Evolutionary conservation across 2,797 vertebrate genomes (phyloP), one percentile per base, ranked within the genome.

Genomic region (Tragelaphus oryx): DNA sequence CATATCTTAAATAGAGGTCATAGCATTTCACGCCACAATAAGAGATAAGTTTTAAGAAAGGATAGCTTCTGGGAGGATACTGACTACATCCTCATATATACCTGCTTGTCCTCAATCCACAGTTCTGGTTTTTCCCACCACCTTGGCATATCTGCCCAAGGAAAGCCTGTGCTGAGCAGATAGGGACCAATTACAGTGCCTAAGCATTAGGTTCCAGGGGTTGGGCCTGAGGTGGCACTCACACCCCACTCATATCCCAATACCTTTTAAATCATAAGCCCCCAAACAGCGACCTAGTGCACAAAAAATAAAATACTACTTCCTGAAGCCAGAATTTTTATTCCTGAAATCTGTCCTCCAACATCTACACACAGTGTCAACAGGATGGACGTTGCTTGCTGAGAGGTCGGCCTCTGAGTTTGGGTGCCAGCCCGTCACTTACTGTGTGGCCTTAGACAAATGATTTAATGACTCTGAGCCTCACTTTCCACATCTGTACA

Each of bases 21-120:
- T 24, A 89, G 55, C 20, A 84, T 96, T 95, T 93, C 33, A 71
- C 16, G 50, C 9, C 30, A 50, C 30, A 68, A 75, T 91, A 71
- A 71, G 41, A 81, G 60, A 46, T 54, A 87, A 74, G 14, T 79
- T 95, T 92, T 85, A 93, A 80, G 55, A 96, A 91, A 85, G 81
- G 6, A 86, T 33, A 48, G 4, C 9, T 92, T 41, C 48, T 78
- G 57, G 37, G 78, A 79, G 50, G 26, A 16, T 71, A 75, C 65
- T 81, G 83, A 91, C 17, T 76, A 85, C 81, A 54, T 57, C 83
- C 81, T 62, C 8, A 79, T 16, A 52, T 5, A 10, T 76, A 18
- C 30, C 33, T 94, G 18, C n/a, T 90, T 96, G 54, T 60, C 80
- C 55, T 89, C n/a, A 84, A 33, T 57, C 46, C 52, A 54, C 20